phyloP scores from a whole-genome alignment of 2,113 vertebrate genomes.

The Rhinogobius similis region DNA sequence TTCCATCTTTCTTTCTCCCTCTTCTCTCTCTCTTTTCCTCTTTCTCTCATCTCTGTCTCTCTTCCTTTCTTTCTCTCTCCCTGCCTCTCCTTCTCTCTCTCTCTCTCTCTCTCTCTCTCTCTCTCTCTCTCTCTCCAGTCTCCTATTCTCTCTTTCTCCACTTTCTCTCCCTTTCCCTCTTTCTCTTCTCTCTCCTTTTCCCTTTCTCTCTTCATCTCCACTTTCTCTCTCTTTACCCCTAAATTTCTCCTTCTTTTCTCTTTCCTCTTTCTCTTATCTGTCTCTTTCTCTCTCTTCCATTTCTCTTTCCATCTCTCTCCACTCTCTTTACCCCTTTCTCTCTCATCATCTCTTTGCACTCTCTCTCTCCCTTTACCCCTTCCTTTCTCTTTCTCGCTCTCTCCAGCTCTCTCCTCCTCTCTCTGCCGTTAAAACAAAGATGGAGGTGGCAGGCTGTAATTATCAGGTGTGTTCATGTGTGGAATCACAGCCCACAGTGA shows the following conservation, averaged over 20 bases:
- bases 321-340: neutral
- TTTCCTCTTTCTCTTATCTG: neutral
- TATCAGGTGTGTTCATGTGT: constrained; percentile 39
- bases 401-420: neutral
- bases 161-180: neutral
- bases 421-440: constrained; percentile 21
- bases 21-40: too few species aligned
- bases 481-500: constrained; percentile 69
- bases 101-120: neutral
- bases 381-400: neutral
- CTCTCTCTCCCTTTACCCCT: neutral
- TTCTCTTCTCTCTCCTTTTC: neutral
- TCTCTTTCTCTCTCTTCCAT: neutral
- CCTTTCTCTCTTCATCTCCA: neutral
- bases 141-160: neutral
- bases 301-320: neutral
- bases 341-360: neutral
- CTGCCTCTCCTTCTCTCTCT: neutral
- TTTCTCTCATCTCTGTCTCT: neutral
- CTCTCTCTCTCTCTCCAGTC: neutral
- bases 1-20: too few species aligned
- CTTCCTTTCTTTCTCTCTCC: neutral
- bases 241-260: neutral
- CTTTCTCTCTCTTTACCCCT: too few species aligned
- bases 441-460: constrained; percentile 23